Evolutionary conservation across 2,797 vertebrate species (phyloP), one percentile per base, ranked within the genome.

Genomic region (Columba guinea): DNA sequence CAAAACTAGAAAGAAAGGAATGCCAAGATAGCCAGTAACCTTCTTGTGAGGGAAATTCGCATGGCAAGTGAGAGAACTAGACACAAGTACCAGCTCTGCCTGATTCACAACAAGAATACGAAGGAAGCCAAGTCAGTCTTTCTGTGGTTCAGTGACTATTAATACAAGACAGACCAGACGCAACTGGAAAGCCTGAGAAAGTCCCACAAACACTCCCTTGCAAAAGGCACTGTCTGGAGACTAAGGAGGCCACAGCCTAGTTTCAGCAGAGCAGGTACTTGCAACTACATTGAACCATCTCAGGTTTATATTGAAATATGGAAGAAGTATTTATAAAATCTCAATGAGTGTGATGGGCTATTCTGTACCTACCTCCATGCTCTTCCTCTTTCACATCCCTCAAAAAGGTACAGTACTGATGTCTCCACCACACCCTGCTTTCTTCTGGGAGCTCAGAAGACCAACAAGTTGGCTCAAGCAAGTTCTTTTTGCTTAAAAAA

Each of bases 111-210:
- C 88, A 76, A 92, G 95, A 96, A 88, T 60, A 73, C 20, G 77
- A 97, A 93, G 96, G 94, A 95, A 97, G 93, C 81, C 86, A 79
- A 95, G 86, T 97, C 96, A 95, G 95, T 95, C 93, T 95, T 96
- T 92, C 95, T 97, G 96, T 94, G 96, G 95, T 96, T 95, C 94
- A 83, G 68, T 87, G 92, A 95, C 86, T 95, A 60, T 79, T 89
- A 82, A 89, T 28, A 89, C 34, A 84, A 84, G 81, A 28, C 56
- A 90, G 84, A 93, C 83, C 71, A 93, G 81, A 97, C 93, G 86
- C 90, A 95, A 96, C 81, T 96, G 96, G 96, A 95, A 96, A 95
- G 92, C 93, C 70, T 97, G 88, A 93, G 93, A 87, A 97, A 97
- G 94, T 95, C 95, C 95, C 96, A 76, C 90, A 83, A 68, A 67